phyloP scores from a whole-genome alignment of 2,797 vertebrate genomes.

The Hippoglossus hippoglossus region DNA sequence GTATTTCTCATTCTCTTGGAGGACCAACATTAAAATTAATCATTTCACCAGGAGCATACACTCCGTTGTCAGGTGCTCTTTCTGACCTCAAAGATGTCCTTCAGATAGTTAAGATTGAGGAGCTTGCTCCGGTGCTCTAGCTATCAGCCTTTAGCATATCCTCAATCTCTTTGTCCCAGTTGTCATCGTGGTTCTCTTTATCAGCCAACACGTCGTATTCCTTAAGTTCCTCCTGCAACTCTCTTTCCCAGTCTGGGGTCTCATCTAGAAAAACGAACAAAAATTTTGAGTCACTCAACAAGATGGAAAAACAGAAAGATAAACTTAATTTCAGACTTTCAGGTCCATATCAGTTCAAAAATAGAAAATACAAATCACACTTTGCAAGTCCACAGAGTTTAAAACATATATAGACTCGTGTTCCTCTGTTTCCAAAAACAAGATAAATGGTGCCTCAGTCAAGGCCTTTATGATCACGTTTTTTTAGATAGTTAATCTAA shows the following conservation, averaged over 20 bases:
- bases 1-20: background rate
- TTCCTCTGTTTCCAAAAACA: too few species aligned
- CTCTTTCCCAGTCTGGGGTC: constrained; percentile 90
- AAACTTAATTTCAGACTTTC: background rate
- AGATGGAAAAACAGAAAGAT: too few species aligned
- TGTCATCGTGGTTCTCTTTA: constrained; percentile 85
- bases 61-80: background rate
- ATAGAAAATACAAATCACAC: constrained; percentile 1
- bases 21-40: background rate
- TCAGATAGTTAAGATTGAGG: background rate
- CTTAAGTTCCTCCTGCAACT: constrained; percentile 92
- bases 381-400: too few species aligned
- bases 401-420: too few species aligned
- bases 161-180: constrained; percentile 94
- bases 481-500: too few species aligned
- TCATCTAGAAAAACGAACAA: constrained; percentile 76
- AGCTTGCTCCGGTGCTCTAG: constrained; percentile 20
- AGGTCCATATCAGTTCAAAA: background rate
- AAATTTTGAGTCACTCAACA: too few species aligned
- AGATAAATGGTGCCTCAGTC: too few species aligned
- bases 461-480: too few species aligned
- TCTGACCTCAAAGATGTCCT: constrained; percentile 16
- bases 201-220: constrained; percentile 91
- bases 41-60: background rate
- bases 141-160: constrained; percentile 90